Base-by-base conservation (phyloP, 2,888 invertebrate species). In the Cheilosia vulpina region DNA sequence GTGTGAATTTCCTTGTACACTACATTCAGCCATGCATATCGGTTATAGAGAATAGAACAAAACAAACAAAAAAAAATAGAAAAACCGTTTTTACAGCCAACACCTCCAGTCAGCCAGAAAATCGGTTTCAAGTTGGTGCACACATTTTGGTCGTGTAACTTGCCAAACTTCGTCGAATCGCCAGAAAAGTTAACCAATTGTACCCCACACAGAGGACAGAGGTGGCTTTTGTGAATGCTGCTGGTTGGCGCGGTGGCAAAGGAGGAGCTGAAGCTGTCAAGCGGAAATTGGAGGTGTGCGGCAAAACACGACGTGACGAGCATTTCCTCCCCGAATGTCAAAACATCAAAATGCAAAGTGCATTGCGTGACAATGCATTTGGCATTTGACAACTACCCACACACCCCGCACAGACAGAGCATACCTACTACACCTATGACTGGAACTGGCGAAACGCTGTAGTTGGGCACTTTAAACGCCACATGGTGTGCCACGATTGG, bases 221-320 rank as follows among this genome's bases (percentile, higher is more conserved):
- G 9, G n/a, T 47, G 65, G 45, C 52, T 57, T 62, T 43, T 63
- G 69, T 52, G 24, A 27, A 9, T 52, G 21, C 15, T 27, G 24
- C 50, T 21, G 50, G 19, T 50, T 5, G 13, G 13, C 13, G 41
- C 15, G 57, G 27, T 31, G 31, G 13, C 19, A 31, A 24, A 41
- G 50, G 52, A 65, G 65, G 27, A 66, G 52, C 65, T 50, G 47
- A 79, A 71, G 62, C 80, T 80, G 71, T 84, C 79, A 78, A 88
- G 84, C 89, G 89, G 92, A 92, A 92, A 92, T 92, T 91, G 91
- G 91, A 92, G 92, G 92, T 92, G 92, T 92, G 92, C 90, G 91
- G 91, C 91, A 91, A 91, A 92, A 92, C 91, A 91, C 92, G 91
- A 92, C 91, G 91, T 92, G 92, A 92, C 91, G 91, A 91, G 91